Evolutionary conservation across 2,888 invertebrate species (phyloP), one percentile per base, ranked within the genome.

Genomic region (Willowsia nigromaculata): DNA sequence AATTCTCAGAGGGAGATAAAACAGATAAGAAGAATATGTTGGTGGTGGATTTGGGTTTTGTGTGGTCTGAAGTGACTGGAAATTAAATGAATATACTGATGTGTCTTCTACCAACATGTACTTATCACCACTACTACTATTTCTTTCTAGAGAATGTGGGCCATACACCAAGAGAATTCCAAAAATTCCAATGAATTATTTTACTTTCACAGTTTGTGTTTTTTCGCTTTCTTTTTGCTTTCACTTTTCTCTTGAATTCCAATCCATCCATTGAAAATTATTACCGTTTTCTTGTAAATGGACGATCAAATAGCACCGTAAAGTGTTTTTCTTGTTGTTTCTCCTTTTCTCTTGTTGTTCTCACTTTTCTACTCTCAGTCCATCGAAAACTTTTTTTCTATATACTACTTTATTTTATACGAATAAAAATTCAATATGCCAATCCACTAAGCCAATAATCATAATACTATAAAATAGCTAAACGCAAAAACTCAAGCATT

Each of bases 301-400:
- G 78, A 30, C 30, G 74, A 53, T 78, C 78, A 50, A 78, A 78
- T 78, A 53, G 33, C 78, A 30, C 33, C 50, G 53, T 78, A 78
- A 78, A 78, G 78, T 78, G 50, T 78, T 78, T 78, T 53, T 78
- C 53, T 78, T 68, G 50, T 78, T 78, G 78, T 78, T 50, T 78
- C 43, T 65, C 43, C 47, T 18, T 33, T 71, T n/a, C 25, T 43
- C 11, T 71, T 71, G 71, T 22, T 43, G 25, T 71, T 47, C 4
- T 25, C 27, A 9, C 5, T 43, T 1, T 43, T 43, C 1, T 7
- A 3, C 7, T 59, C 56, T 59, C 25, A 15, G 50, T 40, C 11
- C 15, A 47, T 7, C 6, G 15, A 27, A 62, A 62, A 13, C 59
- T 56, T 56, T 62, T 27, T 30, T 15, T 33, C 33, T 15, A 56